Conservation (phyloP, 2,113 vertebrate genomes). For the Pterocles burchelli region DNA sequence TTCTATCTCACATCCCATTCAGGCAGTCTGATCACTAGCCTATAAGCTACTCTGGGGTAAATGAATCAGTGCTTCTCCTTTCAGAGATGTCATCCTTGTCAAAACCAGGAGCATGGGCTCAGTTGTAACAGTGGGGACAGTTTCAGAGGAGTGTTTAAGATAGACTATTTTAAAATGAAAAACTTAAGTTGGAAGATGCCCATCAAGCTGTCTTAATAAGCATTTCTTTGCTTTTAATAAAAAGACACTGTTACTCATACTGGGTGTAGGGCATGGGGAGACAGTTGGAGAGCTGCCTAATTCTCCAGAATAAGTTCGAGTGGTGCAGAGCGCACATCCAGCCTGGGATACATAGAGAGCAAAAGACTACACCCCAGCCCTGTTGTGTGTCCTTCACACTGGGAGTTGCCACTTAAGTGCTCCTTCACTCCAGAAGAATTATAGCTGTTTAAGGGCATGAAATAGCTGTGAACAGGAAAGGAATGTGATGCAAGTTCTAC, state of each 20-base stretch:
- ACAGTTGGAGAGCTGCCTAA: neutral
- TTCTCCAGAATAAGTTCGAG: neutral
- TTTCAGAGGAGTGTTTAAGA: neutral
- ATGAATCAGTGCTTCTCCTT: neutral
- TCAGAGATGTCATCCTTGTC: neutral
- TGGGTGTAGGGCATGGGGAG: neutral
- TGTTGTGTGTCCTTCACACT: neutral
- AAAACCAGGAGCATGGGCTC: neutral
- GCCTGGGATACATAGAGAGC: neutral
- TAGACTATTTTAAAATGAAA: neutral
- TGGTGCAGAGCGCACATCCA: neutral
- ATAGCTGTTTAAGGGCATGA: neutral
- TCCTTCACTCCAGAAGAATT: conserved; percentile 10
- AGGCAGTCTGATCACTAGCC: rapidly evolving
- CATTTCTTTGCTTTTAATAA: neutral
- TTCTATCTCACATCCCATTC: neutral
- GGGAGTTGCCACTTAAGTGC: neutral
- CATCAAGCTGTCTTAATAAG: neutral
- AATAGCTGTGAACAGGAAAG: conserved; percentile 15
- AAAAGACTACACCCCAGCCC: neutral
- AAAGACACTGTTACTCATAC: neutral
- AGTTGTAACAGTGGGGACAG: neutral
- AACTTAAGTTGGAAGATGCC: neutral
- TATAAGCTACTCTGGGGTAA: neutral
- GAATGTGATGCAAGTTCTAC: conserved; percentile 13